Base-by-base conservation (phyloP, 1,140 invertebrate species). In the Heliothis virescens region DNA sequence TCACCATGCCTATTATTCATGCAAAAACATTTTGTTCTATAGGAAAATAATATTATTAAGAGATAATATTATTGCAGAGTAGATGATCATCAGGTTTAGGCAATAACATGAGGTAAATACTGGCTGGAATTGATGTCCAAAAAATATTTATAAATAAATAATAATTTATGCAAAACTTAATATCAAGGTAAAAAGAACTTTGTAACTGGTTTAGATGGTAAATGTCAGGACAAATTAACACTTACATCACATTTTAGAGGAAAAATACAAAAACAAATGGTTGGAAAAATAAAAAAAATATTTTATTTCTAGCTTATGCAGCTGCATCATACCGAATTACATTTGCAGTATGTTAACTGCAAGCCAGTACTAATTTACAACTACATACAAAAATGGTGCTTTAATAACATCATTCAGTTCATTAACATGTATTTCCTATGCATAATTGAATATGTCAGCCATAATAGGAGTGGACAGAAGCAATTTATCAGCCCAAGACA, bases 401-500 rank as follows among this genome's bases (percentile, higher is more conserved):
- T 18, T 18, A 67, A 48, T 48, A 72, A 57, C 18, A 57, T 72
- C 26, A 55, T 55, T 72, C 29, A 41, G 41, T 48, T 50, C n/a
- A 18, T 48, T 50, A 12, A 41, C 2, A 57, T 71, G 72, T 16
- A 60, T 15, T 74, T 48, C 41, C 41, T 74, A 60, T 21, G 50
- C 34, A 72, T 55, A 53, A 72, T 53, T 71, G 72, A 59, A 74
- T 59, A 59, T 60, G n/a, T 74, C 34, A 60, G 13, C 41, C 55
- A 60, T 60, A 62, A 79, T 60, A 75, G 41, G 57, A 55, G 21
- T 48, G 47, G 34, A 74, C 16, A 59, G 11, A 72, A 16, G 26
- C 41, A 60, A 60, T 60, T 50, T 71, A 71, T 71, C 65, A 60
- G 34, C 75, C 52, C 41, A 48, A 52, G 47, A 48, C 48, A 52